Conservation (phyloP, 1,140 invertebrate genomes). For the Bombyx mandarina region DNA sequence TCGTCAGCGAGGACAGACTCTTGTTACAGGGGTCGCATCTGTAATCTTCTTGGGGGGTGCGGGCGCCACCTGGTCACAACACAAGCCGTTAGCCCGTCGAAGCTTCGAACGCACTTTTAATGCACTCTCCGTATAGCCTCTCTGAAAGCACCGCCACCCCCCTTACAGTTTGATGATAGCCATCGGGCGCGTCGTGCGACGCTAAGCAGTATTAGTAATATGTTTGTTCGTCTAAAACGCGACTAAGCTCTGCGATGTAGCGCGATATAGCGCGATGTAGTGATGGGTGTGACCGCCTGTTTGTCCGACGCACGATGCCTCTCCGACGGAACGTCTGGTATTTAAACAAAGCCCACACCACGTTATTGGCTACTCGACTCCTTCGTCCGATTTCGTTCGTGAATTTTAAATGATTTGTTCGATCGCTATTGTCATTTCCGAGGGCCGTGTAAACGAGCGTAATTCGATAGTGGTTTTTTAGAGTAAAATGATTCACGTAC, state of each 20-base stretch:
- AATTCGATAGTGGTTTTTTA: constrained; percentile 59
- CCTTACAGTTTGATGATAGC: constrained; percentile 50
- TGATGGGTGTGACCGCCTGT: constrained; percentile 6
- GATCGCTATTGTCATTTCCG: constrained; percentile 31
- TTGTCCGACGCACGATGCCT: constrained; percentile 9
- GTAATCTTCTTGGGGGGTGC: constrained; percentile 80
- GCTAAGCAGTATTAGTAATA: constrained; percentile 62
- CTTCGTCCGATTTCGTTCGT: constrained; percentile 53
- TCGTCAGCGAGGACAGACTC: constrained; percentile 85
- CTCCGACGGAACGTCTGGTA: constrained; percentile 38
- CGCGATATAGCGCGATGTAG: constrained; percentile 25
- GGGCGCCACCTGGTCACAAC: constrained; percentile 70
- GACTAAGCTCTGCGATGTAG: constrained; percentile 37
- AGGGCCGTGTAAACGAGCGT: constrained; percentile 55
- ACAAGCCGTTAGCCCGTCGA: constrained; percentile 66
- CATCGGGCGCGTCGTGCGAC: constrained; percentile 51
- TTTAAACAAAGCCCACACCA: constrained; percentile 50
- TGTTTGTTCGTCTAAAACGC: constrained; percentile 35
- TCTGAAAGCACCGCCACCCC: constrained; percentile 66
- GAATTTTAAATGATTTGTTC: constrained; percentile 28
- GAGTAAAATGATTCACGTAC: constrained; percentile 51
- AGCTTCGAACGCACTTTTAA: constrained; percentile 69
- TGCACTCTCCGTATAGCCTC: constrained; percentile 65
- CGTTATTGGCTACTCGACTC: constrained; percentile 43
- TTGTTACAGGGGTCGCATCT: constrained; percentile 91